Evolutionary conservation across 2,888 invertebrate species (phyloP), one percentile per base, ranked within the genome.

Genomic region (Gisinianus flammeolus): DNA sequence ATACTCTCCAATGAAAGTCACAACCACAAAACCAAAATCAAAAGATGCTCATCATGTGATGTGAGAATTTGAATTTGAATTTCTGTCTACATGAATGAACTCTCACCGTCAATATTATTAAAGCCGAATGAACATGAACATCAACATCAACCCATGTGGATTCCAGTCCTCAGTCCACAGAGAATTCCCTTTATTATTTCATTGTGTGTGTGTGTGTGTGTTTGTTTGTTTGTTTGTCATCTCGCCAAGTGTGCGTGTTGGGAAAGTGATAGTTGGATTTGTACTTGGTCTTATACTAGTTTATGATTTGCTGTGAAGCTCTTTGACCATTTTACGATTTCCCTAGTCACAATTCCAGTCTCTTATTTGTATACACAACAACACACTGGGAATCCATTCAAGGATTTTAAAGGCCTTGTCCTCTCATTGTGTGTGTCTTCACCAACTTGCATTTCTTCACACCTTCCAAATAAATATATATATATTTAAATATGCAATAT

Each of bases 201-300:
- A 19, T 22, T 12, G 16, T 62, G 22, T 26, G 22, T 62, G 5
- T 58, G 58, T 58, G 10, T 26, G 26, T n/a, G 10, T 62, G 16
- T n/a, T n/a, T n/a, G n/a, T n/a, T n/a, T n/a, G n/a, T 62, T 24
- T 26, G 62, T n/a, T 62, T 8, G 10, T 62, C 62, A 8, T 64
- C 64, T 26, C 30, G 24, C 5, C 44, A 6, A n/a, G n/a, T 62
- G 74, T 74, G 74, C 74, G 74, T 74, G 74, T 74, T 66, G 66
- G 52, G 52, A 66, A 74, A 74, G 52, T 30, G 54, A 44, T 44
- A n/a, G 8, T 74, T 33, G 35, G 67, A 74, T 74, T 74, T 66
- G 74, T 66, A 35, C 62, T 73, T 58, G 73, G 31, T 24, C 22
- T 54, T 71, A 10, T 64, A 26, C 16, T 56, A 72, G 54, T 72